Evolutionary conservation across 2,888 invertebrate species (phyloP).

Genomic region (Tetrapedia diversipes): DNA sequence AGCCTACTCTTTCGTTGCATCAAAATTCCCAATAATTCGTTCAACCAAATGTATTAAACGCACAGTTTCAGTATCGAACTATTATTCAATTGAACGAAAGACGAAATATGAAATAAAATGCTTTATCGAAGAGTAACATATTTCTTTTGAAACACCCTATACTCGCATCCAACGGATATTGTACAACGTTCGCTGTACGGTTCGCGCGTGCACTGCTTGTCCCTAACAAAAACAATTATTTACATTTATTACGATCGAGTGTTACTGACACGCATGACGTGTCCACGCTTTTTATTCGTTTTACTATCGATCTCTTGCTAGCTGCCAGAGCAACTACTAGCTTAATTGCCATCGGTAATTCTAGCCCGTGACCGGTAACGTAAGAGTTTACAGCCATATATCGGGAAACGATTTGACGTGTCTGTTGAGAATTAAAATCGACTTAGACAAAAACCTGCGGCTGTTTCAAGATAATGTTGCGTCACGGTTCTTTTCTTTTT

Average conservation of each 20-base stretch:
- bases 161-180: not conserved
- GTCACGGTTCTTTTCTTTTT: not conserved
- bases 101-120: not conserved
- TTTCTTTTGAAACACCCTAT: not conserved
- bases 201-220: not conserved
- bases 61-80: too few species aligned
- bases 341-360: not conserved
- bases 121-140: not conserved
- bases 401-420: not conserved
- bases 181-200: not conserved
- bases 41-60: too few species aligned
- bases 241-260: constrained; percentile 6
- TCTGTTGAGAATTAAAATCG: not conserved
- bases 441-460: not conserved
- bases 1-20: too few species aligned
- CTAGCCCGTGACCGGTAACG: not conserved
- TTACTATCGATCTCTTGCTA: not conserved
- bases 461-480: not conserved
- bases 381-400: not conserved
- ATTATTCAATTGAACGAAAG: too few species aligned
- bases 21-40: too few species aligned
- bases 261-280: constrained; percentile 1
- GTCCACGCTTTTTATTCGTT: not conserved
- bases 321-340: not conserved
- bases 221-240: constrained; percentile 9